Base-by-base conservation (phyloP, 2,888 invertebrate genomes). In the Aricia artaxerxes region DNA sequence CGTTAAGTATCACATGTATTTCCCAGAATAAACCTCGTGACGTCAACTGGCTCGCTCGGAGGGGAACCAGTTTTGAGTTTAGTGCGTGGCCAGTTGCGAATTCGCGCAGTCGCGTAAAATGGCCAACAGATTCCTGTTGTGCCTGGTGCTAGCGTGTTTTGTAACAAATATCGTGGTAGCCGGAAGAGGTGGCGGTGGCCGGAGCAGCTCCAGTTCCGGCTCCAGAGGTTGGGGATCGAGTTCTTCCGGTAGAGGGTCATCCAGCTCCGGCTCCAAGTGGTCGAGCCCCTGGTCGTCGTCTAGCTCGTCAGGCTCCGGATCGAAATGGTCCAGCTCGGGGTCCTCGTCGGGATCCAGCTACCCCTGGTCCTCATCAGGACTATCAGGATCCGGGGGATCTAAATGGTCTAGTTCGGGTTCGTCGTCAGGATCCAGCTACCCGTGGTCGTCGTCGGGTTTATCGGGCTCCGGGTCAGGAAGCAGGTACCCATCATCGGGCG, bases 81-180 rank as follows among this genome's bases (percentile, higher is more conserved):
- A 69, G 69, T 80, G 78, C 72, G 73, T 80, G 83, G 35, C 2
- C 82, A 85, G 85, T 84, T 85, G 82, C 82, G 85, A 84, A 57
- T 81, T 82, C 82, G 84, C 81, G 81, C 82, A 80, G 81, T 84
- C 82, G 80, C 82, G 82, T 83, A 87, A 83, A 81, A 92, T 92
- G 92, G 90, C 87, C 86, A 90, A 86, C 87, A 91, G 87, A 83
- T 78, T 88, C 83, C 84, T 92, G 87, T 88, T 91, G 86, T 88
- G 89, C 84, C 86, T 92, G 24, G 85, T 91, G 79, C 82, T 91
- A 81, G 83, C 86, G 80, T 86, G 86, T 85, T 79, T 88, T 61
- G 84, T 86, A 78, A 83, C 87, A 60, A 85, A 86, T 82, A 84
- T 86, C 77, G 85, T 86, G 79, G 86, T 89, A 83, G 87, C 89